A percentile compares a stretch with the other conserved stretches of the same genome.
phyloP scores from a whole-genome alignment of 2,113 vertebrate species.

The Leptocoma aspasia region DNA sequence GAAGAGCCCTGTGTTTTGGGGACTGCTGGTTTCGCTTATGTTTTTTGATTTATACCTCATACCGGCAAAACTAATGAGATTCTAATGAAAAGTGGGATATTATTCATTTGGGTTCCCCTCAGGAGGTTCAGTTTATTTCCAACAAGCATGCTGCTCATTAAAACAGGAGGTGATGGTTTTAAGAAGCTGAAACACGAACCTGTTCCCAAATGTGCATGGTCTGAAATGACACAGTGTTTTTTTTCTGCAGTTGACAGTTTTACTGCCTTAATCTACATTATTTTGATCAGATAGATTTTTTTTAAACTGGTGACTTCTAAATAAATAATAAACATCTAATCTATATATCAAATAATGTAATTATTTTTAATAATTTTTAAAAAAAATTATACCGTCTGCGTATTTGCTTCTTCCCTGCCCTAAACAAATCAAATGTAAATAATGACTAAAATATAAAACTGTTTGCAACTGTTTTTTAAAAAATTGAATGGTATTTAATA shows the following conservation, averaged over 20 bases:
- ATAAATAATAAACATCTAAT: neutral
- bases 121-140: neutral
- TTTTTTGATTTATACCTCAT: conserved; percentile 27
- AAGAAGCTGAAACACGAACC: neutral
- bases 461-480: neutral
- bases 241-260: neutral
- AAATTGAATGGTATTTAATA: neutral
- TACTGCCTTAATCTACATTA: neutral
- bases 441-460: neutral
- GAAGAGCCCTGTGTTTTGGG: neutral
- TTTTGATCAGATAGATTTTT: neutral
- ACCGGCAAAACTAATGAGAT: conserved; percentile 37
- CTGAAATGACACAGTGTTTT: neutral
- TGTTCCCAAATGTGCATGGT: neutral
- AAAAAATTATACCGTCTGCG: neutral
- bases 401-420: neutral
- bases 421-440: neutral
- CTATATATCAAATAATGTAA: neutral
- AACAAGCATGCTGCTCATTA: conserved; percentile 3
- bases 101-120: neutral
- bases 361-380: neutral
- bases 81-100: conserved; percentile 28
- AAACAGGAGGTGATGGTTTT: conserved; percentile 17
- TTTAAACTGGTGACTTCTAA: neutral
- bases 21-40: neutral